A percentile compares a stretch with the other conserved stretches of the same genome.
Evolutionary conservation across 2,888 invertebrate genomes (phyloP).

Genomic region (Tubulanus polymorphus): DNA sequence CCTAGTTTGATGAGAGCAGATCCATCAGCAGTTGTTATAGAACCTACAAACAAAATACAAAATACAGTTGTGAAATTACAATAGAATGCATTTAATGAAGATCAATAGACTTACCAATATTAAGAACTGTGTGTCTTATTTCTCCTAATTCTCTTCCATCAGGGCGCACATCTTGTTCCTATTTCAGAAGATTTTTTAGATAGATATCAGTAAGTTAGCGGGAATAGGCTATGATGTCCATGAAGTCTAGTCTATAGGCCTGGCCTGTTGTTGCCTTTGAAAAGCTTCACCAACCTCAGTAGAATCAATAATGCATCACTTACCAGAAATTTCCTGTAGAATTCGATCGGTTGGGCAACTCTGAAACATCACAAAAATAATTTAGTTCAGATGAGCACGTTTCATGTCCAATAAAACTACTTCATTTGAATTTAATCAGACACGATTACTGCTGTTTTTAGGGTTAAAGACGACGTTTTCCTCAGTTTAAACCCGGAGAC

Average conservation of each 20-base stretch:
- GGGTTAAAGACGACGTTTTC: too few relatives aligned
- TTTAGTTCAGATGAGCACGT: not conserved
- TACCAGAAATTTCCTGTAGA: slow-evolving; percentile 67
- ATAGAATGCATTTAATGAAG: not conserved
- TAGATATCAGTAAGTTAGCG: not conserved
- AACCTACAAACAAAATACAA: slow-evolving; percentile 24
- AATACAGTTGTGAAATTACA: not conserved
- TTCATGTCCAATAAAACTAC: not conserved
- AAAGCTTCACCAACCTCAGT: too few relatives aligned
- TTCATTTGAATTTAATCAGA: not conserved
- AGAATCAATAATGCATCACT: too few relatives aligned
- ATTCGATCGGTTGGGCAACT: slow-evolving; percentile 71
- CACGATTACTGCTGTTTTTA: too few relatives aligned
- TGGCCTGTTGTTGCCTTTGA: too few relatives aligned
- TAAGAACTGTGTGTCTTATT: slow-evolving; percentile 66
- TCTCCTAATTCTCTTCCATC: slow-evolving; percentile 72
- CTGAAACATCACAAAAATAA: slow-evolving; percentile 54
- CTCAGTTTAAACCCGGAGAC: too few relatives aligned
- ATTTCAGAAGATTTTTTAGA: slow-evolving; percentile 4
- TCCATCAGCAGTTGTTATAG: slow-evolving; percentile 48
- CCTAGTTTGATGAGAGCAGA: slow-evolving; percentile 60
- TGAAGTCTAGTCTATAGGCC: too few relatives aligned
- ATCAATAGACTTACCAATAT: slow-evolving; percentile 56
- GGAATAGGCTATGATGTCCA: not conserved
- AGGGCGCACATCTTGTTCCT: slow-evolving; percentile 67